Conservation (phyloP, 1,140 invertebrate species). For the Parasteatoda tepidariorum region DNA sequence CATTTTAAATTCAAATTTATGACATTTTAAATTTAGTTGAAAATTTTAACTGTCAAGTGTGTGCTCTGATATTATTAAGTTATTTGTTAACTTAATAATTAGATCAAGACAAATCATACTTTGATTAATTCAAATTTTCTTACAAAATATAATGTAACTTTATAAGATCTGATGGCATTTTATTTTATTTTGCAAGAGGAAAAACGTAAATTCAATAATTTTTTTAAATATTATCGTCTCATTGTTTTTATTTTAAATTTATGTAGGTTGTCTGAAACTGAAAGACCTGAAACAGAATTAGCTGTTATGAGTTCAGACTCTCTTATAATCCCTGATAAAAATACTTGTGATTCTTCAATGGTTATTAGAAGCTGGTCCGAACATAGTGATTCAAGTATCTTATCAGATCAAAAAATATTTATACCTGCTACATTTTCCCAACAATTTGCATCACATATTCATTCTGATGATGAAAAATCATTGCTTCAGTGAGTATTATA, state of each 20-base stretch:
- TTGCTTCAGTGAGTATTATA: conserved; percentile 26
- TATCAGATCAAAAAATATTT: conserved; percentile 1
- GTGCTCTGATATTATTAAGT: too few relatives aligned
- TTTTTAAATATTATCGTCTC: too few relatives aligned
- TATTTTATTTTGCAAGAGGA: neutral
- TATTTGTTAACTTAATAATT: too few relatives aligned
- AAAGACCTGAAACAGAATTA: neutral
- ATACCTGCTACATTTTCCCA: conserved; percentile 16
- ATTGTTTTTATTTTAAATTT: too few relatives aligned
- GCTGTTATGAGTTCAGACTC: neutral
- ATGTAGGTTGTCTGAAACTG: neutral
- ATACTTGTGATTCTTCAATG: conserved; percentile 3
- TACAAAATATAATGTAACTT: neutral
- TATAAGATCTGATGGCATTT: neutral
- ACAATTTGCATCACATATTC: conserved; percentile 28
- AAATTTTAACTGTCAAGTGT: too few relatives aligned
- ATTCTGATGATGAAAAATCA: conserved; percentile 30
- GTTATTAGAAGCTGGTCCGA: conserved; percentile 16
- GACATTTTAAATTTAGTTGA: too few relatives aligned
- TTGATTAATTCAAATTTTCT: neutral
- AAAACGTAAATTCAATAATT: too few relatives aligned
- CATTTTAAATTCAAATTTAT: too few relatives aligned
- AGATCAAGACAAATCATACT: too few relatives aligned
- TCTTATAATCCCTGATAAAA: neutral
- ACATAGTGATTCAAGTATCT: neutral